Evolutionary conservation across 2,797 vertebrate genomes (phyloP), one percentile per base, ranked within the genome.

Genomic region (Melanotaenia boesemani): DNA sequence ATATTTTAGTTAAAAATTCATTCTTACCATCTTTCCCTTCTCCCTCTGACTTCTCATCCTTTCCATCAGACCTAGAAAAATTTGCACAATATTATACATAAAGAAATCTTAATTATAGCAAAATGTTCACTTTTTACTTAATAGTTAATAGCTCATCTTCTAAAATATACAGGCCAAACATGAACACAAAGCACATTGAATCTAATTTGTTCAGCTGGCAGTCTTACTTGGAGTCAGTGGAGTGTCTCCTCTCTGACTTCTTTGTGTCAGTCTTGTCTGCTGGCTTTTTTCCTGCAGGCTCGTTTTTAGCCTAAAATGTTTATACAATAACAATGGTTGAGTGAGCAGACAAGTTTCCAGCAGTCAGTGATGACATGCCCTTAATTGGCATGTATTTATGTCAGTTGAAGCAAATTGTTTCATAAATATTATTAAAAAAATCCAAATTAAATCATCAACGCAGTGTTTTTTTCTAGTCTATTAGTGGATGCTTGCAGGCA

Each of bases 221-320:
- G 34, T 95, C 97, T 62, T 94, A 94, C 93, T 96, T 98, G 4
- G 96, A 95, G 61, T 99, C 98, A 11, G 95, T 71, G 5, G 97
- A 96, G 74, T 94, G 95, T 58, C 95, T 95, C 55, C 95, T 90
- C 69, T 98, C 96, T 0, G 94, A 44, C 55, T 95, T 97, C 89
- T 96, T 97, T 41, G 86, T 30, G 22, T 97, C 97, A 16, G 52
- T 91, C 81, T 95, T 97, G 60, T 99, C 97, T 0, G 93, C 92
- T 57, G 96, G 91, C 76, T 97, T 99, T 79, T 98, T 99, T 46
- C 97, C 97, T 0, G 96, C 95, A 4, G 98, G 98, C 81, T 99
- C 98, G 5, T 99, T 99, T 93, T 99, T 99, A 39, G 97, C 98
- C 98, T 99, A 63, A 13, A 92, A 89, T 24, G 18, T 63, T 69